Conservation (phyloP, 2,888 invertebrate species). For the Athalia cordata region DNA sequence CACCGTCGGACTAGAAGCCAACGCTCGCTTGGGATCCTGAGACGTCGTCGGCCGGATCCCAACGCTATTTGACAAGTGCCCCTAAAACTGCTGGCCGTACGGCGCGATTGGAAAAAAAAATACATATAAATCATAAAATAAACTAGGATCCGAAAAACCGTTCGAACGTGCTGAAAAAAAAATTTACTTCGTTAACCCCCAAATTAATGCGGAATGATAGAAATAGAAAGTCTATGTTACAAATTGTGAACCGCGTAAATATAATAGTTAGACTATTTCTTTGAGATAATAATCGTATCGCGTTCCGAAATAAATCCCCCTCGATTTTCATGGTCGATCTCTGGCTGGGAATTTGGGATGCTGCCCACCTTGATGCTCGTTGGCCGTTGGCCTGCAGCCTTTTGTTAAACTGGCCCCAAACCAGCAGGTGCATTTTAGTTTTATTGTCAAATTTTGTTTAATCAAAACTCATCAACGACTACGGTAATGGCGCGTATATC, state of each 20-base stretch:
- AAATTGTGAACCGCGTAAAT: too few species aligned
- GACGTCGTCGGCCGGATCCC: slow-evolving; percentile 36
- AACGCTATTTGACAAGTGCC: slow-evolving; percentile 41
- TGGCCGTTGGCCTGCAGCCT: slow-evolving; percentile 39
- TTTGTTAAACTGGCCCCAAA: slow-evolving; percentile 21
- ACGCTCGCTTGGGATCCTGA: slow-evolving; percentile 42
- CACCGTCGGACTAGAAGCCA: slow-evolving; percentile 30
- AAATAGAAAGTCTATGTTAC: too few species aligned
- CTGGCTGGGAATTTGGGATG: slow-evolving; percentile 39
- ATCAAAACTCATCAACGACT: slow-evolving; percentile 29
- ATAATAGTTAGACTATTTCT: too few species aligned
- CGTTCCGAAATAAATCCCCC: background rate
- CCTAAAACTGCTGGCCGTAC: too few species aligned
- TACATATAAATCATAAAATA: too few species aligned
- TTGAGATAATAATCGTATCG: background rate
- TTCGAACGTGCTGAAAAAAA: too few species aligned
- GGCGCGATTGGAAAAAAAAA: too few species aligned
- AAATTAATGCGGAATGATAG: too few species aligned
- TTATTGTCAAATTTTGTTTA: slow-evolving; percentile 32
- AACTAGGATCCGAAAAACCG: too few species aligned
- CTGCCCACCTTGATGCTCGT: slow-evolving; percentile 39
- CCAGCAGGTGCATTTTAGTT: slow-evolving; percentile 35
- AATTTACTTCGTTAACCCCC: too few species aligned
- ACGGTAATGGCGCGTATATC: slow-evolving; percentile 66
- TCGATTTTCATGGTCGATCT: slow-evolving; percentile 32